A percentile compares a stretch with the other conserved stretches of the same genome.
phyloP scores from a whole-genome alignment of 2,113 vertebrate genomes.

The Anoplopoma fimbria region DNA sequence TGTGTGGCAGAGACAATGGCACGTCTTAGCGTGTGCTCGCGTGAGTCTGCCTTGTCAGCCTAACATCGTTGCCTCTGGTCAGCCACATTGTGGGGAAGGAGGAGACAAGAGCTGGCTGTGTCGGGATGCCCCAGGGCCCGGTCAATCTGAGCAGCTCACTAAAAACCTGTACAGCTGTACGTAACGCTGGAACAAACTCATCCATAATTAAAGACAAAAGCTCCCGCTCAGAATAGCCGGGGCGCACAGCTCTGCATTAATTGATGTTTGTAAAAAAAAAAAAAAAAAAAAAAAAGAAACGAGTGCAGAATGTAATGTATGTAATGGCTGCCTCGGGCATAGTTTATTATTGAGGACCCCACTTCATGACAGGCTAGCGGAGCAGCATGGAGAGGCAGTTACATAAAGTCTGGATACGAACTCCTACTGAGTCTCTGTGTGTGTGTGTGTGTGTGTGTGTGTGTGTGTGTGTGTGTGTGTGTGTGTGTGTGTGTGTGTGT shows the following conservation, averaged over 20 bases:
- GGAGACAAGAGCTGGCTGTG: conserved; percentile 51
- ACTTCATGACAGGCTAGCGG: conserved; percentile 71
- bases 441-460: background rate
- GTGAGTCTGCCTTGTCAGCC: conserved; percentile 36
- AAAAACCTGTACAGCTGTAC: conserved; percentile 65
- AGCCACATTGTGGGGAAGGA: conserved; percentile 48
- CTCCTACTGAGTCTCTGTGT: conserved; percentile 47
- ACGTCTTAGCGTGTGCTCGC: background rate
- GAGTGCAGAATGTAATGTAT: conserved; percentile 74
- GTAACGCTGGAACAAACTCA: conserved; percentile 64
- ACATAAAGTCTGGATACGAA: conserved; percentile 70
- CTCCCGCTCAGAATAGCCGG: conserved; percentile 67
- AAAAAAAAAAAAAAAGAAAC: conserved; percentile 73
- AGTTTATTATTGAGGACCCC: conserved; percentile 81
- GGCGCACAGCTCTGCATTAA: conserved; percentile 76
- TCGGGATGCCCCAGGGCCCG: conserved; percentile 72
- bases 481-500: background rate
- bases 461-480: conserved; percentile 24
- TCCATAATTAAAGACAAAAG: conserved; percentile 80
- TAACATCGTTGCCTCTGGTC: conserved; percentile 54
- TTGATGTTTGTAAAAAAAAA: conserved; percentile 79
- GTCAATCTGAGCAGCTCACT: conserved; percentile 72
- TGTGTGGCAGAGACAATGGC: conserved; percentile 22
- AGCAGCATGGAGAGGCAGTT: conserved; percentile 68
- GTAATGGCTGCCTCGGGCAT: conserved; percentile 79